A percentile compares a stretch with the other conserved stretches of the same genome.
These are phyloP conservation scores for Unio delphinus DNA, from an alignment of 2,888 invertebrate species.

Conservation along the genomic window DNA sequence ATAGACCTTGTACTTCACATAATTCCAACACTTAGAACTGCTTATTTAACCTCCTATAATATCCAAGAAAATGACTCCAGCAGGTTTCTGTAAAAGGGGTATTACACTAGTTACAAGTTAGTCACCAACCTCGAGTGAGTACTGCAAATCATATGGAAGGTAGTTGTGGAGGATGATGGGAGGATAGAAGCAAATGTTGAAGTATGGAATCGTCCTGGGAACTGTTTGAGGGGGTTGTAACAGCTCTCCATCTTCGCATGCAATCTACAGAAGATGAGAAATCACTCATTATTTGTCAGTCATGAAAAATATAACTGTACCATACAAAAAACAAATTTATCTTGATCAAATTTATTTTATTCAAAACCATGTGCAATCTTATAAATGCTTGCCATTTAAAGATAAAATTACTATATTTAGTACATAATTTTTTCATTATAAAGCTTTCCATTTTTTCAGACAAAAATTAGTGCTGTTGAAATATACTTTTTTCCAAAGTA, in stretches of 20 bases:
- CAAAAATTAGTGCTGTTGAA: no score
- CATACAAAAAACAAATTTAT: no score
- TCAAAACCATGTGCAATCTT: no score
- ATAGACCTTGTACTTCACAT: no score
- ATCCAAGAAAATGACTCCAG: neutral
- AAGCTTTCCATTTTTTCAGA: no score
- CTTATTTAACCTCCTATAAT: no score
- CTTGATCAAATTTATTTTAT: no score
- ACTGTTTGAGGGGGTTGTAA: conserved; percentile 54
- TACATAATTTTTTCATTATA: no score
- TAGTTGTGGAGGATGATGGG: conserved; percentile 84
- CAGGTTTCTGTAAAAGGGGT: neutral
- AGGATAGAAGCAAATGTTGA: conserved; percentile 81
- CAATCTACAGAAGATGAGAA: conserved; percentile 38
- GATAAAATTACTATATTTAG: no score
- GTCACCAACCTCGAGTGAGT: conserved; percentile 69
- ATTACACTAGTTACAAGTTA: neutral
- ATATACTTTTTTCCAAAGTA: no score
- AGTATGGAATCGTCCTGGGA: conserved; percentile 77
- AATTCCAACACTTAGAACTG: no score
- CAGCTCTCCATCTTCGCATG: conserved; percentile 50
- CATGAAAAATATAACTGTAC: neutral
- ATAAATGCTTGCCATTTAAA: no score
- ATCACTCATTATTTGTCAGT: neutral
- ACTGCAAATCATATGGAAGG: conserved; percentile 81